Conservation (phyloP, 2,113 vertebrate species). For the Diglossa brunneiventris region DNA sequence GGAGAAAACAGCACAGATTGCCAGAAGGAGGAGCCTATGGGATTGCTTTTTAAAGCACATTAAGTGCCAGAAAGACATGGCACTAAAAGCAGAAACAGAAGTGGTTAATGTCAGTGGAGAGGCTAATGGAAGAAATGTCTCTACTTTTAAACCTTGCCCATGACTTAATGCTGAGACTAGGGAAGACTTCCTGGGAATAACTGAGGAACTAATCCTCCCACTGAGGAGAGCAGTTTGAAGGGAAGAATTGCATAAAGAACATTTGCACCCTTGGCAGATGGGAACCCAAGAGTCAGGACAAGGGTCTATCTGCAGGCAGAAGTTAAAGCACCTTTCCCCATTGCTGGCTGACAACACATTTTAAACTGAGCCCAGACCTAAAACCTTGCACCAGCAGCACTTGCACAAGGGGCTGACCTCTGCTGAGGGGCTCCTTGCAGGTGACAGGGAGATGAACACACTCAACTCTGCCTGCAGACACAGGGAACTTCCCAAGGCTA, state of each 20-base stretch:
- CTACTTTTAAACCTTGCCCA: too few species aligned
- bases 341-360: not conserved
- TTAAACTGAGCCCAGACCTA: not conserved
- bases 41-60: not conserved
- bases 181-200: not conserved
- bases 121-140: too few species aligned
- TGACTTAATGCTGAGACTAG: not conserved
- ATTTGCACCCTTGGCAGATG: not conserved
- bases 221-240: not conserved
- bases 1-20: not conserved
- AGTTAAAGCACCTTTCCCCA: not conserved
- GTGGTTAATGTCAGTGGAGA: too few species aligned
- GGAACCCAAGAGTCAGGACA: not conserved
- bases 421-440: not conserved
- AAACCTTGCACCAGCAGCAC: not conserved
- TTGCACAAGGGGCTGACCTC: not conserved
- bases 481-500: not conserved
- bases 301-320: not conserved
- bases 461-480: not conserved
- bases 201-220: not conserved
- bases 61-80: too few species aligned
- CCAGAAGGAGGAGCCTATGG: not conserved
- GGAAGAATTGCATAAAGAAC: not conserved
- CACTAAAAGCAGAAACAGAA: too few species aligned
- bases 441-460: not conserved